Base-by-base conservation (phyloP, 2,888 invertebrate genomes). In the Cheilosia grossa region DNA sequence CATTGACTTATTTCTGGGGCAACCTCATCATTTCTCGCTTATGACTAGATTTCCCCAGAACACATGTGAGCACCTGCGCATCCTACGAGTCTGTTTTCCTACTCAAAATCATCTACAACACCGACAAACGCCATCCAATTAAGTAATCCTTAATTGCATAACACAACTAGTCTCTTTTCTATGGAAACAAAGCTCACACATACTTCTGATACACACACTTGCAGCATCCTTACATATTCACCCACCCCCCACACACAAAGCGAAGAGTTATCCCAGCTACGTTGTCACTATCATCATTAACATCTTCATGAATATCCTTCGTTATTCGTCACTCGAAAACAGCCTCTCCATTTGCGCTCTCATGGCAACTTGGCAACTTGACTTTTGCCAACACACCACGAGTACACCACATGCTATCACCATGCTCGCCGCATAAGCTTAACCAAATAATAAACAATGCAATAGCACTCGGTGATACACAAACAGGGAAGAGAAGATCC, bases 231-330 rank as follows among this genome's bases (percentile, higher is more conserved):
- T 27, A 58, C 63, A 49, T 72, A 54, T 33, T 72, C 58, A 37
- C 0, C 37, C 3, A 7, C 7, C 53, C 15, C 30, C 1, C 13
- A 72, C 24, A 7, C 3, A 49, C 33, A 42, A 33, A 77, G 58
- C 56, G 61, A 78, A 82, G 72, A 82, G 54, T 27, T 54, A 49
- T 54, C 64, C 64, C 66, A 73, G 74, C 67, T 56, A 53, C 42
- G 42, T 33, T 78, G 64, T 69, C 81, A 64, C 40, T 67, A 59
- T 79, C 74, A 75, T 74, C 83, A 72, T 85, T 81, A 81, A 54
- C 81, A 85, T 72, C 81, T 85, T 85, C 66, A 81, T 85, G 69
- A 81, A 75, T 79, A 75, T 70, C 54, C 81, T 77, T 85, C 81
- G 75, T 85, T 75, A 81, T 81, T 77, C 75, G 72, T 77, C 81